Conservation (phyloP, 53 echinoderm and acorn worm genomes). For the Mesocentrotus franciscanus region DNA sequence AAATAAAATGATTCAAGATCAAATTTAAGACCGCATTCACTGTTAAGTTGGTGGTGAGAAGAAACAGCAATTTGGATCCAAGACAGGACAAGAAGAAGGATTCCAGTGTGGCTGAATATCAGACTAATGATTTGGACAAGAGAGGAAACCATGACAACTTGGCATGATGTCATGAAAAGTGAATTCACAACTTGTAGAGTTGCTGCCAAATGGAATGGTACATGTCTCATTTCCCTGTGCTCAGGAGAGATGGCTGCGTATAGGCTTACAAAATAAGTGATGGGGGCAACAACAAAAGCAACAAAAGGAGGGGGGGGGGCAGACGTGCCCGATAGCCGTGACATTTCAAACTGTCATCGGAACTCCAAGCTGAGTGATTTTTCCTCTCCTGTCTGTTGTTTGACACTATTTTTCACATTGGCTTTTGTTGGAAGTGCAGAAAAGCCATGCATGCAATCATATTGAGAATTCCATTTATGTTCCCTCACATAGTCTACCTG, state of each 20-base stretch:
- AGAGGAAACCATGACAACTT: conserved; percentile 54
- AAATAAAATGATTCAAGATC: neutral
- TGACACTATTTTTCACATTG: conserved; percentile 30
- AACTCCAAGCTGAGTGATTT: conserved; percentile 55
- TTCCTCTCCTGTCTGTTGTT: conserved; percentile 48
- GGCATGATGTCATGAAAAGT: conserved; percentile 58
- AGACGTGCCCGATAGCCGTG: conserved; percentile 63
- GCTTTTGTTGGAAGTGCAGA: neutral
- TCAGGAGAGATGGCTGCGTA: conserved; percentile 46
- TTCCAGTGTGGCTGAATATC: neutral
- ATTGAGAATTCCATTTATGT: conserved; percentile 42
- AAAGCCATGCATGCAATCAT: conserved; percentile 35
- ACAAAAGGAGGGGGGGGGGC: neutral
- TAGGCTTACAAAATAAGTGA: conserved; percentile 67
- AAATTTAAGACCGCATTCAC: neutral
- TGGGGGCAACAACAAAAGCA: conserved; percentile 40
- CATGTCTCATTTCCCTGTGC: conserved; percentile 55
- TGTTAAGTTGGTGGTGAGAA: neutral
- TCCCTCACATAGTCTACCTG: neutral
- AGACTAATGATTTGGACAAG: conserved; percentile 26
- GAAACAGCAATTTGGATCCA: neutral
- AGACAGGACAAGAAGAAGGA: neutral
- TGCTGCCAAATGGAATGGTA: conserved; percentile 51
- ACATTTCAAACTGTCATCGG: conserved; percentile 62
- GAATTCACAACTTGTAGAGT: conserved; percentile 36